Percentiles rank a stretch among this genome's conserved stretches.
These are phyloP conservation scores for Herpetotheres cachinnans DNA, from an alignment of 2,113 vertebrate species.

Conservation along the genomic window DNA sequence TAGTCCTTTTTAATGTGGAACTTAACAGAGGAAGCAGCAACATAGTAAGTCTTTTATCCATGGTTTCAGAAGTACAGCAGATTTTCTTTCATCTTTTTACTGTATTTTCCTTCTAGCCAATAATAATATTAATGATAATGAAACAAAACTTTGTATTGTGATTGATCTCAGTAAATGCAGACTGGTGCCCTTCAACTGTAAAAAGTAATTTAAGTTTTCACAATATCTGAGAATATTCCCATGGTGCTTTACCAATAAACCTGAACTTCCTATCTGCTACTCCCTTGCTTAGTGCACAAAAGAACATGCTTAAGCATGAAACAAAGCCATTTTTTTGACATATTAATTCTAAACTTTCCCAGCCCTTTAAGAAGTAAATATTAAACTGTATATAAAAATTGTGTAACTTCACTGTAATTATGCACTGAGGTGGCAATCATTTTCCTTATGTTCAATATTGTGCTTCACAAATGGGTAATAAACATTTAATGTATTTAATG, in stretches of 20 bases:
- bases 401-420: neutral
- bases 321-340: neutral
- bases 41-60: neutral
- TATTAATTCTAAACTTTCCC: neutral
- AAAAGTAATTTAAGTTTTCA: neutral
- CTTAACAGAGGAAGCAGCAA: neutral
- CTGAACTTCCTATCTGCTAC: neutral
- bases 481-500: neutral
- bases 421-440: neutral
- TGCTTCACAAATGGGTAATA: neutral
- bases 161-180: neutral
- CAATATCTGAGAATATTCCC: neutral
- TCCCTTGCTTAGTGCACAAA: neutral
- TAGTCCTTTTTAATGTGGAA: neutral
- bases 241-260: neutral
- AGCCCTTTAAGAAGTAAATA: neutral
- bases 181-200: neutral
- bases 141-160: neutral
- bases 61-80: neutral
- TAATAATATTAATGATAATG: neutral
- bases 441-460: neutral
- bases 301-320: neutral
- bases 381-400: neutral
- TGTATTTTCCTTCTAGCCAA: neutral
- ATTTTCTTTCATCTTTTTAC: constrained; percentile 32